phyloP scores from a whole-genome alignment of 1,140 invertebrate genomes.

The Pogonomyrmex californicus region DNA sequence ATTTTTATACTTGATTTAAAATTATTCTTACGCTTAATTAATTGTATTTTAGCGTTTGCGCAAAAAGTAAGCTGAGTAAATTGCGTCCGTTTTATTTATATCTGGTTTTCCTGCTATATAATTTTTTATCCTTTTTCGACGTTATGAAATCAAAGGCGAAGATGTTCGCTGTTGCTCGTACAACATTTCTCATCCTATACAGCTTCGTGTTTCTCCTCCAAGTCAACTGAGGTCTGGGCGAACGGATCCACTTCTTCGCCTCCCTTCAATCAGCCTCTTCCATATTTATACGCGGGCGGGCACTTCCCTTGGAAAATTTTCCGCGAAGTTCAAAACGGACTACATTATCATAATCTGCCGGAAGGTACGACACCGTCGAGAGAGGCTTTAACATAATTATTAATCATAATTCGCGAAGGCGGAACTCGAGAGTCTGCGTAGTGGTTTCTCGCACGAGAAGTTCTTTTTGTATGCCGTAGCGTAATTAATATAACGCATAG shows the following conservation, averaged over 20 bases:
- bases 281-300: slow-evolving; percentile 77
- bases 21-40: background rate
- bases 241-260: slow-evolving; percentile 64
- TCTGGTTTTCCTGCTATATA: too few species aligned
- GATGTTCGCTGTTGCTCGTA: slow-evolving; percentile 43
- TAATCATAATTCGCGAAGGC: slow-evolving; percentile 72
- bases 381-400: slow-evolving; percentile 73
- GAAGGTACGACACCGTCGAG: slow-evolving; percentile 69
- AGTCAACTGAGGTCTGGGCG: slow-evolving; percentile 66
- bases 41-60: background rate
- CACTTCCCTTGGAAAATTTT: slow-evolving; percentile 72
- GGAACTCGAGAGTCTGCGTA: slow-evolving; percentile 15
- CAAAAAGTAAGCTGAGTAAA: background rate
- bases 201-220: slow-evolving; percentile 60
- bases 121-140: background rate
- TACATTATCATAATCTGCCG: slow-evolving; percentile 80
- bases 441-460: background rate
- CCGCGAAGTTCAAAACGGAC: slow-evolving; percentile 76
- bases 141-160: slow-evolving; percentile 23
- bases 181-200: slow-evolving; percentile 56
- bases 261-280: slow-evolving; percentile 79
- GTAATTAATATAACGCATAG: slow-evolving; percentile 24
- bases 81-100: background rate
- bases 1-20: background rate
- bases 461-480: background rate